Conservation (phyloP, 2,797 vertebrate species). For the Silurus aristotelis region DNA sequence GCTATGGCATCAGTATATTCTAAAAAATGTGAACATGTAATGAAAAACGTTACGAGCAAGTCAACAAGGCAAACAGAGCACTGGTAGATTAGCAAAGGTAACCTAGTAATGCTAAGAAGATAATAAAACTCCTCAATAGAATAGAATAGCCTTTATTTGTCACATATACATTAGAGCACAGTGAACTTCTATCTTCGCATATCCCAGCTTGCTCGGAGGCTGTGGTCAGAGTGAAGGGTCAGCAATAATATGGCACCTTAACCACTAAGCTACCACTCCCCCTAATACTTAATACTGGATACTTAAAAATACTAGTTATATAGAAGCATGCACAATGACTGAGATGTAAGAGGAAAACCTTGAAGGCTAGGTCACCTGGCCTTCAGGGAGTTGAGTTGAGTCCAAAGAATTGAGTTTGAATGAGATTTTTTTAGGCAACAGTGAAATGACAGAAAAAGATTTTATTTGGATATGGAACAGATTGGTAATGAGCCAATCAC, state of each 20-base stretch:
- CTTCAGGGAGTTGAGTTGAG: neutral
- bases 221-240: no score
- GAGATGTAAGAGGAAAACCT: neutral
- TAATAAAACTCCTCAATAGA: no score
- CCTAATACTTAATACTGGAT: neutral
- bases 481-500: neutral
- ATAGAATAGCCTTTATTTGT: no score
- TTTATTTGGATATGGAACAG: neutral
- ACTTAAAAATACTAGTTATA: neutral
- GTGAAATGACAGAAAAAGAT: neutral
- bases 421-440: neutral
- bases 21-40: neutral
- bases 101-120: neutral
- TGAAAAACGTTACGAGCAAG: neutral
- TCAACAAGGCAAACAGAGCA: neutral
- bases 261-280: no score
- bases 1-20: neutral
- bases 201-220: no score
- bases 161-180: no score
- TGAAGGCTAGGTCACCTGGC: neutral
- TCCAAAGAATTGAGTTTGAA: neutral
- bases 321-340: neutral
- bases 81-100: neutral
- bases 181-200: no score
- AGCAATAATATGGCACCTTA: no score